Conservation (phyloP, 2,113 vertebrate genomes). For the Peromyscus maniculatus region DNA sequence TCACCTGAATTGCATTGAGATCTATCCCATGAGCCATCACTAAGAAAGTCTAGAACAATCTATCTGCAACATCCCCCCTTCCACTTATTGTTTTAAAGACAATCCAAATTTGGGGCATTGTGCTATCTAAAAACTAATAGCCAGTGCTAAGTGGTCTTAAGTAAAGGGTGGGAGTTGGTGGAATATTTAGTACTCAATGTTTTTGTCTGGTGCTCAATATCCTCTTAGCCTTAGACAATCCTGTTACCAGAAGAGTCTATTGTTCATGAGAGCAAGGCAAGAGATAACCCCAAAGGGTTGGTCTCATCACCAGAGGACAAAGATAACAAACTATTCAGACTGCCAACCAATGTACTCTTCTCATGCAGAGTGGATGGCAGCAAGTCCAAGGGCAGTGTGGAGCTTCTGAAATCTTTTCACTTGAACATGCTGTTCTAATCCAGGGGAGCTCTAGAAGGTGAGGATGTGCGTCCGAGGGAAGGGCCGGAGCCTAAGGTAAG, state of each 20-base stretch:
- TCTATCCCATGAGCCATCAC: not conserved
- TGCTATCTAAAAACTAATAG: not conserved
- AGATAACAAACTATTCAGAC: not conserved
- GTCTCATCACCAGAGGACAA: not conserved
- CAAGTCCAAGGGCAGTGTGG: not conserved
- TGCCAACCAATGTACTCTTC: not conserved
- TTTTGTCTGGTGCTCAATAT: not conserved
- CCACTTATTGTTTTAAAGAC: conserved; percentile 3
- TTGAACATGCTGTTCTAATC: not conserved
- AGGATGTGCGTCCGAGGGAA: not conserved
- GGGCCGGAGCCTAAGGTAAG: not conserved
- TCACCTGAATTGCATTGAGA: not conserved
- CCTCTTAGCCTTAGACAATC: not conserved
- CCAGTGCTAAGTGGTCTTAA: not conserved
- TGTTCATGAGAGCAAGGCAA: not conserved
- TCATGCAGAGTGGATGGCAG: not conserved
- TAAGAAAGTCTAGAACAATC: conserved; percentile 18
- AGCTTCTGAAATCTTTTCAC: not conserved
- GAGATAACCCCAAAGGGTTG: not conserved
- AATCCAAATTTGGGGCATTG: not conserved
- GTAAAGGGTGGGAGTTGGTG: not conserved
- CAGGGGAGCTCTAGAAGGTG: conserved; percentile 3
- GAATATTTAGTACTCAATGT: not conserved
- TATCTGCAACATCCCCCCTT: not conserved
- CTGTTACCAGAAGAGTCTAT: not conserved